Conservation (phyloP, 1,140 invertebrate genomes). For the Drosophila auraria region DNA sequence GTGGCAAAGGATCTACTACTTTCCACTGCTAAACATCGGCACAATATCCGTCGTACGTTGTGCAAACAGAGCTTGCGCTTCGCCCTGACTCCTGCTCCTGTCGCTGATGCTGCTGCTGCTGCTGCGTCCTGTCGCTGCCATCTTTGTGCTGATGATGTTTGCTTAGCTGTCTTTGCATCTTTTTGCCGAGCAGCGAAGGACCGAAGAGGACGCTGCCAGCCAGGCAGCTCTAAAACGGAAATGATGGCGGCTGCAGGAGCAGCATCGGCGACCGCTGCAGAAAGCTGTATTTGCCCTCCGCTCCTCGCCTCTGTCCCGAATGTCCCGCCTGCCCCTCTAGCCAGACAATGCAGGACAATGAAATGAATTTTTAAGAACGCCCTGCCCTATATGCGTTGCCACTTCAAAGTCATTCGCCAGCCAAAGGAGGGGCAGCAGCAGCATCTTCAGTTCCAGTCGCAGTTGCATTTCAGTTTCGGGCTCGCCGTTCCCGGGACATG, state of each 20-base stretch:
- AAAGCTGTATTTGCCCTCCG: slow-evolving; percentile 77
- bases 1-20: slow-evolving; percentile 54
- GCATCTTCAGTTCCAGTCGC: slow-evolving; percentile 61
- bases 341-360: slow-evolving; percentile 82
- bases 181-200: slow-evolving; percentile 62
- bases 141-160: slow-evolving; percentile 83
- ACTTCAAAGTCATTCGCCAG: slow-evolving; percentile 80
- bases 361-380: slow-evolving; percentile 83
- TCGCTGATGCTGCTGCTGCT: slow-evolving; percentile 14
- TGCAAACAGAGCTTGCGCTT: slow-evolving; percentile 64
- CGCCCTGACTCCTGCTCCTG: slow-evolving; percentile 17
- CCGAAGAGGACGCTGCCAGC: slow-evolving; percentile 49
- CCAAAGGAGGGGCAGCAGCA: slow-evolving; percentile 19
- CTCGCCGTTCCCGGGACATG: slow-evolving; percentile 67
- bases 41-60: slow-evolving; percentile 79
- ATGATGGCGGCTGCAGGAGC: slow-evolving; percentile 76
- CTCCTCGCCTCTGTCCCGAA: slow-evolving; percentile 34
- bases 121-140: slow-evolving; percentile 59
- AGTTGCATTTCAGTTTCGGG: slow-evolving; percentile 6
- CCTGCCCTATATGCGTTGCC: slow-evolving; percentile 79
- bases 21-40: slow-evolving; percentile 75
- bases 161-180: slow-evolving; percentile 84
- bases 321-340: slow-evolving; percentile 3
- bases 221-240: slow-evolving; percentile 77
- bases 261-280: slow-evolving; percentile 62